These are phyloP conservation scores for Drosophila bipectinata DNA, from an alignment of 1,140 invertebrate species.

Conservation along the genomic window DNA sequence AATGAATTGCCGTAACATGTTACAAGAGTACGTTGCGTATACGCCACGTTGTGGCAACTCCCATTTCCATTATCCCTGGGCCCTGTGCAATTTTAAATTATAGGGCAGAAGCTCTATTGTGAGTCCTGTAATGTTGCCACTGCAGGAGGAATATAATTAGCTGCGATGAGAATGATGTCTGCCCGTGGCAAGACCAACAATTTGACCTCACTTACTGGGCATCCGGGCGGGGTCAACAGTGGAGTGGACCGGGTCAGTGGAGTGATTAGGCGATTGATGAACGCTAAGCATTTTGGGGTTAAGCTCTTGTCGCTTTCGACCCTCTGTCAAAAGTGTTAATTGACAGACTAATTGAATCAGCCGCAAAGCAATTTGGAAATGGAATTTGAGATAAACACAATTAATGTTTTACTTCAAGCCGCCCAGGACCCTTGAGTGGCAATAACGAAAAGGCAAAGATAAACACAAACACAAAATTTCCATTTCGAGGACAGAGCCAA, in stretches of 20 bases:
- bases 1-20: constrained; percentile 60
- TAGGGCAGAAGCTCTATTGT: constrained; percentile 16
- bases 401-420: constrained; percentile 52
- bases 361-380: constrained; percentile 59
- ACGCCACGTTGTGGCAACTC: constrained; percentile 33
- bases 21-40: constrained; percentile 54
- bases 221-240: neutral
- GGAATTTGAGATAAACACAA: constrained; percentile 68
- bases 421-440: constrained; percentile 13
- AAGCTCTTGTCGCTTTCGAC: constrained; percentile 5
- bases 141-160: constrained; percentile 44
- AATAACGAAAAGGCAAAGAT: constrained; percentile 41
- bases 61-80: neutral
- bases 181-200: constrained; percentile 9
- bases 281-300: constrained; percentile 14
- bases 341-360: constrained; percentile 51
- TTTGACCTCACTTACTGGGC: constrained; percentile 11
- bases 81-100: constrained; percentile 38
- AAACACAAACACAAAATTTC: constrained; percentile 56
- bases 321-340: constrained; percentile 37
- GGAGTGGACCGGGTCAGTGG: neutral
- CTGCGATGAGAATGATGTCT: neutral
- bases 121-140: constrained; percentile 27
- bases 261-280: constrained; percentile 41
- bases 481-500: constrained; percentile 14